These are phyloP conservation scores for Hoplostethus mediterraneus DNA, from an alignment of 2,797 vertebrate species.

Conservation along the genomic window DNA sequence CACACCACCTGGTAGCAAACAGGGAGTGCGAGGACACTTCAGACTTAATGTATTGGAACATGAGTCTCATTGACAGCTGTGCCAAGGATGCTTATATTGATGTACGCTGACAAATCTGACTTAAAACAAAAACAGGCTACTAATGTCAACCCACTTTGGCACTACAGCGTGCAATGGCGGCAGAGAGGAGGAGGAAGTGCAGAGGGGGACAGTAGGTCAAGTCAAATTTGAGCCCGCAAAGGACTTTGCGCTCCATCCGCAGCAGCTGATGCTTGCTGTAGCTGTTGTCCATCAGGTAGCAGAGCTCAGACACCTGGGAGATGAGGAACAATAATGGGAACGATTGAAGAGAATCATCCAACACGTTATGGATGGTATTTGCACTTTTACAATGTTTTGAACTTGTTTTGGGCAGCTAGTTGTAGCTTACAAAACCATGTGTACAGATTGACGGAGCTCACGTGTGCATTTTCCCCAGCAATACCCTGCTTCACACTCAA, in stretches of 20 bases:
- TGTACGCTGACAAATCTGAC: too few relatives aligned
- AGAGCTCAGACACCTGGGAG: slow-evolving; percentile 86
- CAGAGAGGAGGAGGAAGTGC: slow-evolving; percentile 86
- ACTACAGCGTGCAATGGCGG: slow-evolving; percentile 80
- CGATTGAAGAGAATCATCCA: too few relatives aligned
- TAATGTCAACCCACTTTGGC: slow-evolving; percentile 72
- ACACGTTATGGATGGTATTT: too few relatives aligned
- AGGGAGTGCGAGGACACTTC: neutral
- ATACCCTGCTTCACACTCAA: too few relatives aligned
- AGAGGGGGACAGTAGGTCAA: slow-evolving; percentile 84
- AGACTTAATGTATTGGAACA: neutral
- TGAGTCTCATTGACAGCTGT: neutral
- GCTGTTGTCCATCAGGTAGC: slow-evolving; percentile 88
- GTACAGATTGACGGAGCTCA: too few relatives aligned
- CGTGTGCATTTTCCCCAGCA: too few relatives aligned
- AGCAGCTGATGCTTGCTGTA: slow-evolving; percentile 87
- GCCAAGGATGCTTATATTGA: neutral
- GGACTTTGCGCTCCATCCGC: slow-evolving; percentile 88
- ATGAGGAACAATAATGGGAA: neutral
- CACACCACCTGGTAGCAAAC: slow-evolving; percentile 78
- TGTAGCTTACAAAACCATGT: too few relatives aligned
- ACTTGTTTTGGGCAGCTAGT: too few relatives aligned
- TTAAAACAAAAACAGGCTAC: neutral
- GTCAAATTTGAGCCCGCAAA: slow-evolving; percentile 85
- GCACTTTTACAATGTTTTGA: too few relatives aligned